These are phyloP conservation scores for Pollachius pollachius DNA, from an alignment of 2,113 vertebrate species.

Conservation along the genomic window DNA sequence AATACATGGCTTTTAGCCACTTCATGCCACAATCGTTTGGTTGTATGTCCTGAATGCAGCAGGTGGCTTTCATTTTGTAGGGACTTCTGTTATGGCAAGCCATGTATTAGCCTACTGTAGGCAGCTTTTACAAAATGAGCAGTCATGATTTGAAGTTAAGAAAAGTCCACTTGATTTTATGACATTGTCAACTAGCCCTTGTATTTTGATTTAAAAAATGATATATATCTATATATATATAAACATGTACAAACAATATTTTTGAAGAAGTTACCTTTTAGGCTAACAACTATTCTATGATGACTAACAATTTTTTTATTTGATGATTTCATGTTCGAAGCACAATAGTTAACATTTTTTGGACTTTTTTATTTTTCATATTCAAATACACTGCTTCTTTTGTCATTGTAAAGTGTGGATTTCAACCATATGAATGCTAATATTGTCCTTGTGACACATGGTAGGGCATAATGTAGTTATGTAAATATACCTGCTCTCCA, in stretches of 20 bases:
- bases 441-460: slow-evolving; percentile 31
- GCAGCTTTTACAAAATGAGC: no score
- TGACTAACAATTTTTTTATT: slow-evolving; percentile 44
- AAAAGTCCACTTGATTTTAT: background rate
- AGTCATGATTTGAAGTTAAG: no score
- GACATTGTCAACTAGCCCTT: background rate
- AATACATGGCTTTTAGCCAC: slow-evolving; percentile 9
- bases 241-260: slow-evolving; percentile 9
- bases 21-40: background rate
- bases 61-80: slow-evolving; percentile 20
- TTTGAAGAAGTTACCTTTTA: slow-evolving; percentile 45
- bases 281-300: slow-evolving; percentile 11
- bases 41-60: slow-evolving; percentile 21
- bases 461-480: slow-evolving; percentile 35
- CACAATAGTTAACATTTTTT: slow-evolving; percentile 35
- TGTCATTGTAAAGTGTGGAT: slow-evolving; percentile 25
- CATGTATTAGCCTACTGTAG: no score
- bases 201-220: background rate
- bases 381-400: slow-evolving; percentile 51
- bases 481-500: slow-evolving; percentile 3
- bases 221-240: background rate
- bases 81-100: no score
- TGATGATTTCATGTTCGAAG: slow-evolving; percentile 33
- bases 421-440: slow-evolving; percentile 18
- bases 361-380: slow-evolving; percentile 30